phyloP scores from a whole-genome alignment of 35 echinoderm and acorn worm species.

The Ophioderma brevispina region DNA sequence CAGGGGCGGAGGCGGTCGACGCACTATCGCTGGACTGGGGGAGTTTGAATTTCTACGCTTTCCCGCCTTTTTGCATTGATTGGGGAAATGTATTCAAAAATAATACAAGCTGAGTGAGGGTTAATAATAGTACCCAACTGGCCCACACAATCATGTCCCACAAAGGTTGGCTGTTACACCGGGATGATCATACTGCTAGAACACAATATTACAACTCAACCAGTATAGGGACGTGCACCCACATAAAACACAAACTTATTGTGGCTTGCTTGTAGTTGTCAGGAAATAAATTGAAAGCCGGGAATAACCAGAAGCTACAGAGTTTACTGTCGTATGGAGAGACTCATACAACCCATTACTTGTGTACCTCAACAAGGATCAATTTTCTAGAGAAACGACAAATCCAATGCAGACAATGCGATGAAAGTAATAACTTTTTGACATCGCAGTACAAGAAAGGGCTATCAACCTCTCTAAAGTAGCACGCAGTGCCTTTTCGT shows the following conservation, averaged over 20 bases:
- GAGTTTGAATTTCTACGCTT: slow-evolving; percentile 63
- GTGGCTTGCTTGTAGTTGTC: slow-evolving; percentile 71
- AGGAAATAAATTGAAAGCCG: slow-evolving; percentile 40
- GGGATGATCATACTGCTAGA: slow-evolving; percentile 1
- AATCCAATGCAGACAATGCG: slow-evolving; percentile 42
- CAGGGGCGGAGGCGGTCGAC: slow-evolving; percentile 64
- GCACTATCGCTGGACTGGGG: slow-evolving; percentile 71
- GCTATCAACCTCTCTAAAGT: slow-evolving; percentile 22
- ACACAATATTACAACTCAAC: background rate
- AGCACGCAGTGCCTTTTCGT: slow-evolving; percentile 61
- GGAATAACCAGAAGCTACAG: slow-evolving; percentile 36
- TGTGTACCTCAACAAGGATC: slow-evolving; percentile 40
- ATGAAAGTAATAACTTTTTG: background rate
- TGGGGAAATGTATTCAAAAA: slow-evolving; percentile 67
- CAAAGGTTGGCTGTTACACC: slow-evolving; percentile 9
- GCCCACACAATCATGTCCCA: slow-evolving; percentile 81
- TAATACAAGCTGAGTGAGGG: slow-evolving; percentile 44
- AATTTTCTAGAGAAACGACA: slow-evolving; percentile 37
- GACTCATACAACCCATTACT: slow-evolving; percentile 45
- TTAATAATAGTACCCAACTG: slow-evolving; percentile 71
- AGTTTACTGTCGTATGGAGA: slow-evolving; percentile 64
- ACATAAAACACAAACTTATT: slow-evolving; percentile 7
- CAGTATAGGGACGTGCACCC: background rate
- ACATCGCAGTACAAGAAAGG: slow-evolving; percentile 12
- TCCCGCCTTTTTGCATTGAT: slow-evolving; percentile 56